Conservation (phyloP, 2,888 invertebrate genomes). For the Trichogramma dendrolimi region DNA sequence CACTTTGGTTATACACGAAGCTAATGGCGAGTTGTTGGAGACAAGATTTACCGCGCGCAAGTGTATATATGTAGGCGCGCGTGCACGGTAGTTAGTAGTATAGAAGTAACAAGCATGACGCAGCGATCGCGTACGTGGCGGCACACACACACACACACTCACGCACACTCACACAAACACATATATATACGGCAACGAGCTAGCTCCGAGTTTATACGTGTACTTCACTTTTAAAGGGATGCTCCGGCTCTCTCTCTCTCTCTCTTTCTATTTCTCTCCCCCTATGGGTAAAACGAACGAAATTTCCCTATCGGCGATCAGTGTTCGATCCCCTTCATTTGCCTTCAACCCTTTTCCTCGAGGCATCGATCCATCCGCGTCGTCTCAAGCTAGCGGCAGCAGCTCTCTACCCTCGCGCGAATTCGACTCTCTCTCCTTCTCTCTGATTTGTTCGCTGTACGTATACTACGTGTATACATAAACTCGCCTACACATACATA, state of each 20-base stretch:
- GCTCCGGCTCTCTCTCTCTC: neutral
- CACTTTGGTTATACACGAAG: neutral
- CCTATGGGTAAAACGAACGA: constrained; percentile 43
- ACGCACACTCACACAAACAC: no score
- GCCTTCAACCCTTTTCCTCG: constrained; percentile 44
- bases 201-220: no score
- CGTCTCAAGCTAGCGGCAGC: constrained; percentile 36
- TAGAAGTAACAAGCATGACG: neutral
- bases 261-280: neutral
- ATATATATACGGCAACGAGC: no score
- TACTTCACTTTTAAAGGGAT: constrained; percentile 14
- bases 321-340: constrained; percentile 35
- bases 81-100: neutral
- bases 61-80: constrained; percentile 8
- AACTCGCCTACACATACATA: no score
- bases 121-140: constrained; percentile 5
- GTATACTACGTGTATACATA: neutral
- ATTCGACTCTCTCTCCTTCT: constrained; percentile 23
- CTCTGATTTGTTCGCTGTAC: constrained; percentile 19
- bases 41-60: constrained; percentile 25
- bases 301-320: constrained; percentile 51
- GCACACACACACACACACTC: no score
- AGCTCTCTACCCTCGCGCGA: constrained; percentile 18
- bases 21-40: constrained; percentile 26
- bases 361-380: constrained; percentile 37